Base-by-base conservation (phyloP, 2,113 vertebrate species). In the Corvus cornix region DNA sequence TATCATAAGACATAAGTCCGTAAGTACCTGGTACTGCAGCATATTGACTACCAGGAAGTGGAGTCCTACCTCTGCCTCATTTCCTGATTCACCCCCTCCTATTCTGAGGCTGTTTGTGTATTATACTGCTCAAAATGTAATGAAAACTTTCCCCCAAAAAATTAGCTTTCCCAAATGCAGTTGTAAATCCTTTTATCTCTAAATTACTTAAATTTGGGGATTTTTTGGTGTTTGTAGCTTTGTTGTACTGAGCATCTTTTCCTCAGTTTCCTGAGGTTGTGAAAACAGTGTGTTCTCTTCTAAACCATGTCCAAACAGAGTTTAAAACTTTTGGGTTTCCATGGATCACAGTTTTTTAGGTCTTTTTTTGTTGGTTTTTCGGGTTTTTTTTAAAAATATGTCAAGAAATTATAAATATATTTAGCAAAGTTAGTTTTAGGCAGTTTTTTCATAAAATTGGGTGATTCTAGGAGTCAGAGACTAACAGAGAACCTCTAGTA, bases 1-100 rank as follows among this genome's bases (percentile, higher is more conserved):
- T 51, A 76, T 27, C 37, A 8, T 67, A 18, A 52, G 39, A 7
- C 30, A 6, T 51, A 8, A 4, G 4, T 73, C 20, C 2, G 0
- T 28, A 28, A 55, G 23, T 59, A 43, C 7, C 23, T 46, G 6
- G 6, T 62, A 11, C 6, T 35, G 30, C 15, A 21, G 30, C n/a
- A 44, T 48, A 64, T 66, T 35, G 13, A 7, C 0, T 10, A 16
- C 27, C 1, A 2, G 48, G 15, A 53, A 6, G 9, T 10, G 8
- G 7, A 24, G 24, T 46, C 20, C 59, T 75, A 21, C 35, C 26
- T 80, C 28, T 81, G 39, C 22, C 16, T 19, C 14, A 1, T 63
- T 78, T 90, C 48, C 27, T 70, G 16, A 41, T 53, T 77, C 41
- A 31, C 4, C 13, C 9, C 7, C 9, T 73, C 27, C 19, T 48